Base-by-base conservation (phyloP, 1,140 invertebrate genomes). In the Parasteatoda tepidariorum region DNA sequence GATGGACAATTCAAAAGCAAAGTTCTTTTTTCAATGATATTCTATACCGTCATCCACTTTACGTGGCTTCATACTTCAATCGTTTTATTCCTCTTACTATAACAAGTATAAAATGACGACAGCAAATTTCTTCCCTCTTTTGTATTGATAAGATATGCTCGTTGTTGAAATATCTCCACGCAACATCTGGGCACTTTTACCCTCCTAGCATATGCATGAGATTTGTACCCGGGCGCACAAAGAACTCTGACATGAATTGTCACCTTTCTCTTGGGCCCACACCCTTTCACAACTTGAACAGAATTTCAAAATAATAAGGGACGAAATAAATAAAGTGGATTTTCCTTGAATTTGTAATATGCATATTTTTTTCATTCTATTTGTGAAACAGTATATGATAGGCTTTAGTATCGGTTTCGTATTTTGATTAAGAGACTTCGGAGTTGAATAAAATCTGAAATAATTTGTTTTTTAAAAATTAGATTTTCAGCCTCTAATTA, bases 201-300 rank as follows among this genome's bases (percentile, higher is more conserved):
- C 18, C 59, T 62, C 18, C 26, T 73, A 73, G 70, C 70, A 73
- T 73, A 73, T 73, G 70, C 70, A 73, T 73, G 70, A 73, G 70
- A 31, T 57, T 15, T 54, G 70, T 73, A 54, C 30, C 13, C 38
- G 41, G 24, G 18, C 70, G 24, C 13, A 73, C 54, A 73, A 73
- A 30, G 26, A 28, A 7, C 22, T 38, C 34, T 73, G 70, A 57
- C 70, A 41, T 18, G 26, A 28, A n/a, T n/a, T 70, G 67, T 70
- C 67, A 70, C 15, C 54, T 18, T 41, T 24, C 67, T 70, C 28
- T 68, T 70, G 30, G 30, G 30, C 62, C 22, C 30, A 33, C 11
- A 33, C n/a, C n/a, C n/a, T n/a, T n/a, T n/a, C n/a, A n/a, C n/a
- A n/a, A n/a, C n/a, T n/a, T n/a, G n/a, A n/a, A n/a, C n/a, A n/a